These are phyloP conservation scores for Dynastes grantii DNA, from an alignment of 2,888 invertebrate species.

Conservation along the genomic window DNA sequence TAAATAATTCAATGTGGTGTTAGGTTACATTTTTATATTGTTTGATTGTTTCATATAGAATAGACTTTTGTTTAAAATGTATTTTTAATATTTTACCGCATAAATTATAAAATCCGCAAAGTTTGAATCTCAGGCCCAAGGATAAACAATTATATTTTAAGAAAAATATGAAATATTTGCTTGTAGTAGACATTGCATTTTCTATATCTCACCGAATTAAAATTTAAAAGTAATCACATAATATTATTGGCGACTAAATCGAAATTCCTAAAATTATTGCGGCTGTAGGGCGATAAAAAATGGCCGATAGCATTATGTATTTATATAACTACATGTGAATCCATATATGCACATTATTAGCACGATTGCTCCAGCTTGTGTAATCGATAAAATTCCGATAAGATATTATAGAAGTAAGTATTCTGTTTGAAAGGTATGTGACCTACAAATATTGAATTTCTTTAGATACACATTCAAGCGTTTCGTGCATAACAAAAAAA, in stretches of 20 bases:
- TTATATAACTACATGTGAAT: no score
- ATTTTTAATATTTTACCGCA: no score
- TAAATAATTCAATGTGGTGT: no score
- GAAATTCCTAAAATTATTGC: conserved; percentile 10
- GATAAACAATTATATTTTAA: no score
- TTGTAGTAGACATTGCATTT: no score
- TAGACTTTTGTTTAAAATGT: no score
- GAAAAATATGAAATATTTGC: no score
- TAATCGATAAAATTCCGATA: conserved; percentile 39
- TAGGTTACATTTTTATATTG: no score
- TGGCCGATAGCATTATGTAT: not conserved
- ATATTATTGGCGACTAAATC: conserved; percentile 19
- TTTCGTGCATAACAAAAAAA: not conserved
- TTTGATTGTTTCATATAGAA: no score
- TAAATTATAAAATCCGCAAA: no score
- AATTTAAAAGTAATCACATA: not conserved
- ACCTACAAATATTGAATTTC: conserved; percentile 23
- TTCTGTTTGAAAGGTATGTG: conserved; percentile 14
- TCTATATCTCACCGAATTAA: not conserved
- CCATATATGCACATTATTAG: conserved; percentile 21
- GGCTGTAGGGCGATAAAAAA: conserved; percentile 14
- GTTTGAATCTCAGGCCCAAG: no score
- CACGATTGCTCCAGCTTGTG: conserved; percentile 12
- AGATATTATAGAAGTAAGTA: conserved; percentile 2
- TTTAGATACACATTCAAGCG: not conserved